phyloP scores from a whole-genome alignment of 2,113 vertebrate genomes.

The Symphodus melops region DNA sequence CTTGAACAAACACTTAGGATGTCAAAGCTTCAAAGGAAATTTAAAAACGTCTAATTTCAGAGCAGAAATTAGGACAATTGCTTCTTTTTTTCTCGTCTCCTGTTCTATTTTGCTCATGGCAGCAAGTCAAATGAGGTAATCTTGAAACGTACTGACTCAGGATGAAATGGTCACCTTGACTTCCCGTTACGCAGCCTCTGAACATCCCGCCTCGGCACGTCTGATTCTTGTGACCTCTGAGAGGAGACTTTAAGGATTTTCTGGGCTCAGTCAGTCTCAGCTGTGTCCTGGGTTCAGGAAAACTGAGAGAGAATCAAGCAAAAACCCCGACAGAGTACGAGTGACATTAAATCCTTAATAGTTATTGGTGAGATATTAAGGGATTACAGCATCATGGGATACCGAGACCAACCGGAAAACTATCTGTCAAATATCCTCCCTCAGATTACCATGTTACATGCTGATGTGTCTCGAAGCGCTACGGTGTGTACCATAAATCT shows the following conservation, averaged over 20 bases:
- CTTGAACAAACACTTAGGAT: constrained; percentile 38
- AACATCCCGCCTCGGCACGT: constrained; percentile 48
- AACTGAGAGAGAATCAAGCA: constrained; percentile 59
- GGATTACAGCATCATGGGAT: constrained; percentile 71
- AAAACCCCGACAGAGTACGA: constrained; percentile 47
- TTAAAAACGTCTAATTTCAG: constrained; percentile 17
- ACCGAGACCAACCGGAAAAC: constrained; percentile 56
- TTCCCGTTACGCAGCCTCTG: constrained; percentile 38
- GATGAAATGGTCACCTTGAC: constrained; percentile 49
- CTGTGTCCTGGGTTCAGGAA: constrained; percentile 47
- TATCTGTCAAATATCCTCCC: constrained; percentile 68
- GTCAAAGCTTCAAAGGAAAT: constrained; percentile 23
- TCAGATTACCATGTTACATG: constrained; percentile 71
- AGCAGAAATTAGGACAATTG: background rate
- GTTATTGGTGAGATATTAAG: constrained; percentile 80
- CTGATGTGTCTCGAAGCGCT: constrained; percentile 57
- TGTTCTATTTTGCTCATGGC: background rate
- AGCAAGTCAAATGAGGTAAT: constrained; percentile 33
- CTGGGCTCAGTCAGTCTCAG: constrained; percentile 62
- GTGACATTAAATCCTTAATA: constrained; percentile 79
- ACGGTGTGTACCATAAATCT: constrained; percentile 59
- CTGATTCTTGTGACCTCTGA: constrained; percentile 59
- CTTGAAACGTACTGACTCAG: constrained; percentile 41
- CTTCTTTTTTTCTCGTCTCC: background rate
- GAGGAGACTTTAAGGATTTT: constrained; percentile 70